Evolutionary conservation across 2,888 invertebrate genomes (phyloP), one percentile per base, ranked within the genome.

Genomic region (Hetaerina titia): DNA sequence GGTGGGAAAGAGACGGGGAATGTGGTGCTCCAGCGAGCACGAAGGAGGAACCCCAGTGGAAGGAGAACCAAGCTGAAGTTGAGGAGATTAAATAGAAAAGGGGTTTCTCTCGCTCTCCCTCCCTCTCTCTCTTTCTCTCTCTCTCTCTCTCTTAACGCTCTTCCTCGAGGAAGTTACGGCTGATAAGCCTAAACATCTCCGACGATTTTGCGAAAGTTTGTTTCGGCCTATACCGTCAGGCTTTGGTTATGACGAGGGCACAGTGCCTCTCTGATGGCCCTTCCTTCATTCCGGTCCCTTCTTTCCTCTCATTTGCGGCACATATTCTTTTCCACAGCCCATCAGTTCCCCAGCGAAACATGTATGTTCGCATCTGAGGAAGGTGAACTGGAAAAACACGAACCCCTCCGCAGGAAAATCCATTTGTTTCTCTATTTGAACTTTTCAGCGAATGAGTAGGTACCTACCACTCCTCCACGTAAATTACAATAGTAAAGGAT

Each of bases 11-110:
- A 60, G 17, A 60, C 2, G 60, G 60, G 19, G 19, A 22, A 9
- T 22, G n/a, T n/a, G 22, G 69, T 8, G 69, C 69, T n/a, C 69
- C 22, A n/a, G 69, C 19, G 22, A 63, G 64, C 19, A 90, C 45
- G 90, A 64, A n/a, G n/a, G n/a, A n/a, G 9, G 17, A 90, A 63
- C 90, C 22, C 58, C 90, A 25, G 60, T 13, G 90, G 17, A 63
- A 22, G 19, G 45, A 45, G 45, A 90, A 90, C 13, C 25, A 31
- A 57, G 25, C 64, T 11, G 45, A 88, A 45, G 56, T 88, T 45
- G 90, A 45, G 63, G 64, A 63, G 64, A 90, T 90, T 90, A 90
- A 90, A 64, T 90, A 64, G 90, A 90, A 90, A 90, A 63, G 90
- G 45, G 89, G 69, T 5, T 45, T 90, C 63, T 63, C 90, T 31